Evolutionary conservation across 2,797 vertebrate species (phyloP).

Genomic region (Tragelaphus eurycerus): DNA sequence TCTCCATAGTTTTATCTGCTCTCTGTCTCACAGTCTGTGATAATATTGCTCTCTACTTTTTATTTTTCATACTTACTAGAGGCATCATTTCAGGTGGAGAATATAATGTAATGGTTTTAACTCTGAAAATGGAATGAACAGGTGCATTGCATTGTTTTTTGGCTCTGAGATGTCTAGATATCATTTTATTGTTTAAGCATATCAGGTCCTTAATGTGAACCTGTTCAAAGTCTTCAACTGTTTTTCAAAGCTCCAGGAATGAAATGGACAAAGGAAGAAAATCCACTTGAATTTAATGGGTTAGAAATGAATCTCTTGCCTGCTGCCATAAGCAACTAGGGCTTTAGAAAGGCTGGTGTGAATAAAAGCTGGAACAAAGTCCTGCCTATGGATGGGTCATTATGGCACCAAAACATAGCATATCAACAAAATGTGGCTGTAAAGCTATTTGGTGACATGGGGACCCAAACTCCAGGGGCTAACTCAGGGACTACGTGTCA

Average conservation of each 20-base stretch:
- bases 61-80: background rate
- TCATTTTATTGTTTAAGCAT: constrained; percentile 2
- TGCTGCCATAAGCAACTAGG: background rate
- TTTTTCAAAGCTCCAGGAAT: constrained; percentile 28
- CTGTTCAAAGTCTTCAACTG: background rate
- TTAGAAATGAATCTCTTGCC: constrained; percentile 19
- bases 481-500: background rate
- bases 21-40: background rate
- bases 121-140: background rate
- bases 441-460: background rate
- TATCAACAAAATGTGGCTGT: background rate
- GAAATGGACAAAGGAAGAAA: constrained; percentile 18
- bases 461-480: background rate
- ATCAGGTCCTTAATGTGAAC: background rate
- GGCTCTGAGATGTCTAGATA: background rate
- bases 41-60: background rate
- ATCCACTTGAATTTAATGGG: background rate
- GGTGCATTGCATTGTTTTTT: background rate
- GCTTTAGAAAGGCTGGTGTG: background rate
- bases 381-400: background rate
- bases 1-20: background rate
- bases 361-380: background rate
- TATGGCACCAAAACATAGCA: background rate
- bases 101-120: background rate
- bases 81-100: background rate